phyloP scores from a whole-genome alignment of 2,113 vertebrate genomes.

The Strix aluco region DNA sequence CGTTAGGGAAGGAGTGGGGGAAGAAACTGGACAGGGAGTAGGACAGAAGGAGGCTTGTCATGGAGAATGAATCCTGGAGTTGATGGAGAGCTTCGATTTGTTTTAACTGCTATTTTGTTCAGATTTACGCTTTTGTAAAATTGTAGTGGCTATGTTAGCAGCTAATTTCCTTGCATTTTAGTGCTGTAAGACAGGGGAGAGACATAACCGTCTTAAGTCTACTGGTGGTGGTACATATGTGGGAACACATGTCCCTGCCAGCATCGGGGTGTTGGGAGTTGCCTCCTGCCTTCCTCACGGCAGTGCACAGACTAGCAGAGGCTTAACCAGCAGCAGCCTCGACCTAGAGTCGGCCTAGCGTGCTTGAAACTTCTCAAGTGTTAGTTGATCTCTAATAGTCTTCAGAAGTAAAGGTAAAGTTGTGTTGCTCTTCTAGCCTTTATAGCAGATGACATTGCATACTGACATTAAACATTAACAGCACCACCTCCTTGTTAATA shows the following conservation, averaged over 20 bases:
- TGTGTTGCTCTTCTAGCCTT: constrained; percentile 63
- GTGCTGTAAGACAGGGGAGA: background rate
- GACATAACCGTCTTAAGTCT: accelerated
- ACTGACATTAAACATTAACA: constrained; percentile 59
- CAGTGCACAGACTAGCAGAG: background rate
- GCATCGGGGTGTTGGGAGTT: accelerated
- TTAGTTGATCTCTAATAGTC: constrained; percentile 12
- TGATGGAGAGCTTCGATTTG: background rate
- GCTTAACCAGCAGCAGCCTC: background rate
- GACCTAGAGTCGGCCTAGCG: background rate
- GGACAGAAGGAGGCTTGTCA: background rate
- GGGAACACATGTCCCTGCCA: background rate
- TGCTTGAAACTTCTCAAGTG: constrained; percentile 5
- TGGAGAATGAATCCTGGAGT: background rate
- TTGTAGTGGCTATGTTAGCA: constrained; percentile 26
- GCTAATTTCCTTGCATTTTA: background rate
- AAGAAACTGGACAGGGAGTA: background rate
- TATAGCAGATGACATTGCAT: constrained; percentile 54
- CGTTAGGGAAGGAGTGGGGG: background rate
- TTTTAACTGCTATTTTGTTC: constrained; percentile 31
- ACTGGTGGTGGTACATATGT: accelerated
- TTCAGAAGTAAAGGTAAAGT: constrained; percentile 27
- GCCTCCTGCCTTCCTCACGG: background rate
- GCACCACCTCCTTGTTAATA: constrained; percentile 63
- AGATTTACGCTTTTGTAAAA: constrained; percentile 16